Conservation (phyloP, 2,797 vertebrate genomes). For the Coccyzus lansbergi region DNA sequence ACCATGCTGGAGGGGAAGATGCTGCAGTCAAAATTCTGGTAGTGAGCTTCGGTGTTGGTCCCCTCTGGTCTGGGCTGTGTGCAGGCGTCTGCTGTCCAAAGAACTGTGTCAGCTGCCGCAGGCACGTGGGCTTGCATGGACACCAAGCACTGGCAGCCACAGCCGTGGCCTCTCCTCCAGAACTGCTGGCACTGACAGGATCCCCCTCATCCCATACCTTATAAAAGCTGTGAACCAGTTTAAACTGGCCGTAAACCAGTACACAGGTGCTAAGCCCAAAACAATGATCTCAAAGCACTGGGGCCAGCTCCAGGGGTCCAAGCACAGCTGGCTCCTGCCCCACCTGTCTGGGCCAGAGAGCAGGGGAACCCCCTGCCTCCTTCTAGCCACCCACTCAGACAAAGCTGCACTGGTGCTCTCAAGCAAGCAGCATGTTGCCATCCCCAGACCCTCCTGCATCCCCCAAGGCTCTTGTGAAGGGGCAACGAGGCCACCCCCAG, state of each 20-base stretch:
- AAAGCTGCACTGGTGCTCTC: background rate
- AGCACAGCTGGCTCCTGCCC: background rate
- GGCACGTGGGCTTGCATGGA: background rate
- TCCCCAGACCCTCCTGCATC: background rate
- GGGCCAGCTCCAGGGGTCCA: background rate
- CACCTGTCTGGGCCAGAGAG: background rate
- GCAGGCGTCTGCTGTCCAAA: accelerated
- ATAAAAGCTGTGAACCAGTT: constrained; percentile 36
- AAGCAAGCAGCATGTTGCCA: accelerated
- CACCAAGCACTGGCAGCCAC: background rate
- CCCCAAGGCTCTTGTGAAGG: accelerated
- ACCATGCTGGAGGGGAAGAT: constrained; percentile 37
- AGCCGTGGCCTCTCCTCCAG: accelerated
- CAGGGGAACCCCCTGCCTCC: background rate
- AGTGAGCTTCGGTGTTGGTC: background rate
- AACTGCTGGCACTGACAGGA: background rate
- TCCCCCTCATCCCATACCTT: constrained; percentile 21
- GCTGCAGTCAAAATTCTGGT: constrained; percentile 15
- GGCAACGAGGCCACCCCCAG: accelerated
- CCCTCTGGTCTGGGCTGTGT: background rate
- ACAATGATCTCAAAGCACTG: constrained; percentile 24
- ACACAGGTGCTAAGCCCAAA: constrained; percentile 23
- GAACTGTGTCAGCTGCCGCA: accelerated
- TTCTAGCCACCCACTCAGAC: accelerated
- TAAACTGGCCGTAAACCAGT: constrained; percentile 5